A percentile compares a stretch with the other conserved stretches of the same genome.
phyloP scores from a whole-genome alignment of 1,140 invertebrate genomes.

The Fopius arisanus region DNA sequence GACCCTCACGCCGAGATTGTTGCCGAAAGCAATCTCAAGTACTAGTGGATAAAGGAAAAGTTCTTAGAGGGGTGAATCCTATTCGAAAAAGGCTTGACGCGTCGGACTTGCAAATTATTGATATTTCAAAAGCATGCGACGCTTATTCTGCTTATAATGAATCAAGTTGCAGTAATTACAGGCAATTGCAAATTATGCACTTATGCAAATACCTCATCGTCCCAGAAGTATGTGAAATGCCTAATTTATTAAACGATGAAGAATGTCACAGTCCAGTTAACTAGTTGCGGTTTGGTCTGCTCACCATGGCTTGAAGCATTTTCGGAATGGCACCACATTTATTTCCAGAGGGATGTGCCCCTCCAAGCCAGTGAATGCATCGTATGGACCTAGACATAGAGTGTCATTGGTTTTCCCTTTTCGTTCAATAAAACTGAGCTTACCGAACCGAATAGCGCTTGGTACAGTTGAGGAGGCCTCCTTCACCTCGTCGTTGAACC shows the following conservation, averaged over 20 bases:
- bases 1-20: background rate
- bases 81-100: too few species aligned
- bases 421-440: background rate
- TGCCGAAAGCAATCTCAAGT: background rate
- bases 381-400: background rate
- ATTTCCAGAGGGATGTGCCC: background rate
- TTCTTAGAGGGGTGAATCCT: too few species aligned
- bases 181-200: background rate
- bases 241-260: background rate
- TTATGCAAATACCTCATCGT: background rate
- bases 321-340: background rate
- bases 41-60: background rate
- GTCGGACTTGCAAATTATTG: too few species aligned
- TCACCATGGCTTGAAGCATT: background rate
- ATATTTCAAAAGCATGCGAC: too few species aligned
- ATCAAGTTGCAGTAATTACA: too few species aligned
- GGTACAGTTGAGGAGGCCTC: background rate
- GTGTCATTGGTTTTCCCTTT: background rate
- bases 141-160: too few species aligned
- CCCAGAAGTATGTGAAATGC: background rate
- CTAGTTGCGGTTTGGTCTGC: background rate
- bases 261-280: slow-evolving; percentile 1
- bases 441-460: background rate
- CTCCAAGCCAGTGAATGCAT: background rate
- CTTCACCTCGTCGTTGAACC: slow-evolving; percentile 10